Base-by-base conservation (phyloP, 2,797 vertebrate species). In the Loriculus beryllinus region DNA sequence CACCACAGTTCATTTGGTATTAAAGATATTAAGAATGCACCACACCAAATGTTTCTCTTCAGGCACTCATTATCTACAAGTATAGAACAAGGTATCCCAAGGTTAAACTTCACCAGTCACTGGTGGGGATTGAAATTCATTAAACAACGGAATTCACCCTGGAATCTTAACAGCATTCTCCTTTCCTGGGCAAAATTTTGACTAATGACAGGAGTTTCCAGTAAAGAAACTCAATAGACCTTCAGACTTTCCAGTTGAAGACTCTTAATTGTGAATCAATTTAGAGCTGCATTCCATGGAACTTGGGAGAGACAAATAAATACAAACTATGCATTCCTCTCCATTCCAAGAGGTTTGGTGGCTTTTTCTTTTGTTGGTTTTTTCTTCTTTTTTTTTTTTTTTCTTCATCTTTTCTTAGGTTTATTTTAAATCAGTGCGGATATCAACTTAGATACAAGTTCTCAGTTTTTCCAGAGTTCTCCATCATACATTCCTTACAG, bases 211-310 rank as follows among this genome's bases (percentile, higher is more conserved):
- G 52, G 6, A 21, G 69, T 84, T 95, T 91, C 83, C 80, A 86
- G 82, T 88, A 92, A 95, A 86, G 63, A 84, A 91, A 82, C 52
- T 87, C 42, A 82, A 68, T 43, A 35, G 52, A 80, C 54, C 29
- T 87, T 81, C 45, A 69, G 0, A 78, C 33, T 47, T 94, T 75
- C 49, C 56, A 77, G 29, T 4, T 86, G 71, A 95, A 86, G 48
- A 39, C 19, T 82, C 35, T 82, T 74, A 90, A 82, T 35, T 87
- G n/a, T 37, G 60, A 90, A 60, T 82, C 59, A 84, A 15, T 57
- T 80, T 68, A 81, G 39, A 93, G 7, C 31, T 82, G 39, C 59
- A 78, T 92, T 93, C 77, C 65, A 29, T 67, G 47, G 67, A 96
- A 62, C 57, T 63, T 51, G 40, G 90, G 85, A 92, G 28, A 90